Percentiles rank a stretch among this genome's conserved stretches.
phyloP scores from a whole-genome alignment of 2,113 vertebrate species.

The Aplodontia rufa region DNA sequence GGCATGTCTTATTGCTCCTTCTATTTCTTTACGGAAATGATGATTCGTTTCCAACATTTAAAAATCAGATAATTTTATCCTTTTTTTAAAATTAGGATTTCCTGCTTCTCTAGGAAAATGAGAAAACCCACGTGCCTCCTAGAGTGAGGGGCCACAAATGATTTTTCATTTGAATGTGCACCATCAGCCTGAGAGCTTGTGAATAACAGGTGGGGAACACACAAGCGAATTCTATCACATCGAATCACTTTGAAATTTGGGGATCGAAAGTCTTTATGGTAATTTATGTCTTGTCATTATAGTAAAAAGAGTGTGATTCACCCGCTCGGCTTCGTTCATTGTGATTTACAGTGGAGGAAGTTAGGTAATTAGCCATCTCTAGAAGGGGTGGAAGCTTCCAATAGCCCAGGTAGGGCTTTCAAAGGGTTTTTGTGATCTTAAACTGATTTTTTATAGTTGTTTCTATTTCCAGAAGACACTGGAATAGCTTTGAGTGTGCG shows the following conservation, averaged over 20 bases:
- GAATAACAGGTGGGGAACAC: background rate
- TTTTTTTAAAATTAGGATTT: background rate
- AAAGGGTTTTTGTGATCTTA: constrained; percentile 33
- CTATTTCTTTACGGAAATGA: background rate
- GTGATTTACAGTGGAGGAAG: constrained; percentile 8
- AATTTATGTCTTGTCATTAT: constrained; percentile 23
- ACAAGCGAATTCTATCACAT: background rate
- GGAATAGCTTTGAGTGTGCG: background rate
- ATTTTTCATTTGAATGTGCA: background rate
- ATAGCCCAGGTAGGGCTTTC: background rate
- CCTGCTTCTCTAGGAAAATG: background rate
- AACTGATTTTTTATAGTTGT: constrained; percentile 48
- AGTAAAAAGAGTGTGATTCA: constrained; percentile 2
- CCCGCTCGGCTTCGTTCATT: background rate
- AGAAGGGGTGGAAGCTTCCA: background rate
- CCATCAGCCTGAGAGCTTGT: background rate
- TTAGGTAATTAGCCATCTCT: background rate
- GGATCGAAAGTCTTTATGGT: background rate
- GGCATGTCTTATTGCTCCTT: background rate
- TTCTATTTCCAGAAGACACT: constrained; percentile 59
- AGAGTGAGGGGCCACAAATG: too few species aligned
- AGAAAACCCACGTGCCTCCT: accelerated
- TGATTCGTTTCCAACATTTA: background rate
- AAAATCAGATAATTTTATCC: background rate
- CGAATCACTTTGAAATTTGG: background rate